Percentiles rank a stretch among this genome's conserved stretches.
phyloP scores from a whole-genome alignment of 2,113 vertebrate species.

The Amphilophus citrinellus region DNA sequence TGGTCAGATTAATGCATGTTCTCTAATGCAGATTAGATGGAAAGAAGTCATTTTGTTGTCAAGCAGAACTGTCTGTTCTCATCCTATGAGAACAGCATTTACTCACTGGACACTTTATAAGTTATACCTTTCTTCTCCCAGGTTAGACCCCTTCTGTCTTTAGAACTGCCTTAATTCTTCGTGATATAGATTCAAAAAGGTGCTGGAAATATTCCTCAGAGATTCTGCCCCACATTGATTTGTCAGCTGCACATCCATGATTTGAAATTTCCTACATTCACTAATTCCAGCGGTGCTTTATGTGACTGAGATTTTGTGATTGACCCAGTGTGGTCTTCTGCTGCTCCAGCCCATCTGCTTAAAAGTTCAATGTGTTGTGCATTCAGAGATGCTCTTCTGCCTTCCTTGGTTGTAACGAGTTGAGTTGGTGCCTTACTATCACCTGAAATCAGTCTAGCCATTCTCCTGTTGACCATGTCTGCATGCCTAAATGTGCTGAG shows the following conservation, averaged over 20 bases:
- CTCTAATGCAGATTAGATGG: neutral
- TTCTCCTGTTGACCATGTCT: neutral
- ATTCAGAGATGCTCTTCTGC: neutral
- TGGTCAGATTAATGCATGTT: neutral
- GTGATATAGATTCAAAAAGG: neutral
- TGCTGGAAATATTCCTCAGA: neutral
- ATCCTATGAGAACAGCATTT: rapidly evolving
- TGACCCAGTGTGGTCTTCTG: neutral
- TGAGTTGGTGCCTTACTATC: neutral
- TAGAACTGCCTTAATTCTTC: neutral
- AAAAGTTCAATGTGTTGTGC: neutral
- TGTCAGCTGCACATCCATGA: neutral
- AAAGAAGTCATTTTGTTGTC: neutral
- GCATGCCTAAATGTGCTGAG: neutral
- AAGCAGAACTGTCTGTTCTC: neutral
- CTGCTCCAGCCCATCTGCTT: neutral
- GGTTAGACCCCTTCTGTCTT: neutral
- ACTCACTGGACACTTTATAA: neutral
- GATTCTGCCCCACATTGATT: neutral
- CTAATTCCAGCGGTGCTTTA: neutral
- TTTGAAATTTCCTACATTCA: neutral
- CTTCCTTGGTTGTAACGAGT: neutral
- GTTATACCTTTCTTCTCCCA: rapidly evolving
- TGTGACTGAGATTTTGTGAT: neutral
- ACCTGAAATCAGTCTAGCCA: neutral